phyloP scores from a whole-genome alignment of 2,113 vertebrate genomes.

The Scomber colias region DNA sequence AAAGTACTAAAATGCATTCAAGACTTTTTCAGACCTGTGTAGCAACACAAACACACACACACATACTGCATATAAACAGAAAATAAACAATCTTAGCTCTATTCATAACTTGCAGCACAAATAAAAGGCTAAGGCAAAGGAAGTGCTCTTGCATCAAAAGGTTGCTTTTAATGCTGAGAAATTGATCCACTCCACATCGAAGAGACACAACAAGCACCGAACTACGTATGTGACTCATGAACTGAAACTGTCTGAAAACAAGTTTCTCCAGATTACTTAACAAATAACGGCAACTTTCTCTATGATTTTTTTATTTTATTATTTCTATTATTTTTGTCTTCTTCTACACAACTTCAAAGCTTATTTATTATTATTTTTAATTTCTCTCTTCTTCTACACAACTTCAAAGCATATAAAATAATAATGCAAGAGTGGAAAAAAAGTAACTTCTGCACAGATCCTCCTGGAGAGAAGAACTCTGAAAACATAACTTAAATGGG shows the following conservation, averaged over 20 bases:
- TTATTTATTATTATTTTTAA: not conserved
- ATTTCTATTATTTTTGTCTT: no score
- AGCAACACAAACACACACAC: not conserved
- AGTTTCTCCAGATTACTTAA: slow-evolving; percentile 25
- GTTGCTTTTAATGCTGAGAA: slow-evolving; percentile 74
- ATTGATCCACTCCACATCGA: slow-evolving; percentile 63
- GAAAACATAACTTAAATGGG: slow-evolving; percentile 89
- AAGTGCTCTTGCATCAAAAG: slow-evolving; percentile 62
- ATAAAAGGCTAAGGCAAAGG: slow-evolving; percentile 47
- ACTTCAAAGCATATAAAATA: slow-evolving; percentile 62
- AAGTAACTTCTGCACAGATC: slow-evolving; percentile 61
- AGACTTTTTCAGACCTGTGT: no score
- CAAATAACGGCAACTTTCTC: slow-evolving; percentile 61
- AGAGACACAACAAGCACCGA: slow-evolving; percentile 75
- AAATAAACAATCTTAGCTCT: not conserved
- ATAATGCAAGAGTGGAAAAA: slow-evolving; percentile 65
- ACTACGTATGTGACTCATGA: slow-evolving; percentile 57
- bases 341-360: no score
- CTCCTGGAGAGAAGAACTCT: slow-evolving; percentile 76
- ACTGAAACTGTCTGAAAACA: slow-evolving; percentile 7
- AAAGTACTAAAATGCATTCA: no score
- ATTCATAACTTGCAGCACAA: not conserved
- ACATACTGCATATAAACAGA: not conserved
- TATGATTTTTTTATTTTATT: not conserved
- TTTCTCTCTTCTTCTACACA: slow-evolving; percentile 42